phyloP scores from a whole-genome alignment of 1,140 invertebrate species.

The Drosophila paulistorum region DNA sequence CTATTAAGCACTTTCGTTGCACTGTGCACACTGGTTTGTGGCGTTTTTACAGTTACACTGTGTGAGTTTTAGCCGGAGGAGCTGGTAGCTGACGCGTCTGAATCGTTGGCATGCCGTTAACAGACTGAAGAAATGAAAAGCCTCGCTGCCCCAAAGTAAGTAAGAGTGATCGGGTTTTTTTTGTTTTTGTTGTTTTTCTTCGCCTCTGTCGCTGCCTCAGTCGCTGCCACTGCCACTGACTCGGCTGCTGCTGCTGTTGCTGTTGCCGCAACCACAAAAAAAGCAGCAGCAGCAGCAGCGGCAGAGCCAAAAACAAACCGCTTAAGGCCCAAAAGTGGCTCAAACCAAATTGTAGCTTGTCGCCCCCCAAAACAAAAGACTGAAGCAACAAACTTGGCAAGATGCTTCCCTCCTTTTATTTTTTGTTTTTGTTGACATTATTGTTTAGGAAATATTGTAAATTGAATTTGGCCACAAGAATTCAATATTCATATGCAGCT shows the following conservation, averaged over 20 bases:
- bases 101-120: constrained; percentile 82
- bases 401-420: constrained; percentile 1
- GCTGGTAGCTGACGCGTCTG: constrained; percentile 70
- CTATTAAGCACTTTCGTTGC: constrained; percentile 32
- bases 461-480: constrained; percentile 36
- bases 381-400: constrained; percentile 4
- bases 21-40: constrained; percentile 58
- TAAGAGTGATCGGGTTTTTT: constrained; percentile 73
- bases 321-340: constrained; percentile 45
- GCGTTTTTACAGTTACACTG: constrained; percentile 27
- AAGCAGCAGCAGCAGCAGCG: background rate
- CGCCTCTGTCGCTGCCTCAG: constrained; percentile 14
- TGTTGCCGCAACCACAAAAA: constrained; percentile 13
- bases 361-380: constrained; percentile 46
- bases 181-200: constrained; percentile 5
- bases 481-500: constrained; percentile 7
- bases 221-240: background rate
- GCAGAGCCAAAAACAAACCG: background rate
- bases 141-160: constrained; percentile 75
- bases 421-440: constrained; percentile 1
- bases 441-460: constrained; percentile 25
- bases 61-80: constrained; percentile 42
- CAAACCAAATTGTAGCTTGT: constrained; percentile 42
- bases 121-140: constrained; percentile 83
- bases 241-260: background rate